phyloP scores from a whole-genome alignment of 2,113 vertebrate genomes.

The Triplophysa dalaica region DNA sequence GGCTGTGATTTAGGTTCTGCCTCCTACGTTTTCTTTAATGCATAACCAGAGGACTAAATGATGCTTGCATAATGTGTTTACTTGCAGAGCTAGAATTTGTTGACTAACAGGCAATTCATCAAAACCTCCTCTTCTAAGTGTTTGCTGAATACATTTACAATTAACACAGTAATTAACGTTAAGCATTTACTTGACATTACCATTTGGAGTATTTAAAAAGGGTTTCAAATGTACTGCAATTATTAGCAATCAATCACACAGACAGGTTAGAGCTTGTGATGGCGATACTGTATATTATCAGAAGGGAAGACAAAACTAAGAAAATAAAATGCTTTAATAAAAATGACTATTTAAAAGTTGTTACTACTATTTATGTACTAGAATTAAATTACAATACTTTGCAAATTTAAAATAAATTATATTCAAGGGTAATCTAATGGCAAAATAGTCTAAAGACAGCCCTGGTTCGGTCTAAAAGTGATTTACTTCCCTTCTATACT shows the following conservation, averaged over 20 bases:
- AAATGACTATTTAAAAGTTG: neutral
- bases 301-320: neutral
- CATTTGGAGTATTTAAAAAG: neutral
- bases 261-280: neutral
- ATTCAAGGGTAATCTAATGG: too few species aligned
- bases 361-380: too few species aligned
- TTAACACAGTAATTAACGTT: neutral
- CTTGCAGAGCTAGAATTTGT: neutral
- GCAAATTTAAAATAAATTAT: too few species aligned
- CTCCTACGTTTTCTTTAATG: neutral
- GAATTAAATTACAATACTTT: too few species aligned
- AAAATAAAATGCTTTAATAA: neutral
- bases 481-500: too few species aligned
- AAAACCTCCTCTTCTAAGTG: constrained; percentile 1
- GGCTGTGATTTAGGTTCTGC: too few species aligned
- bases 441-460: too few species aligned
- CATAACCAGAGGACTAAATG: neutral
- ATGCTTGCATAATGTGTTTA: neutral
- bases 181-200: constrained; percentile 10
- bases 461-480: too few species aligned
- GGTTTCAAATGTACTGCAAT: neutral
- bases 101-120: constrained; percentile 5
- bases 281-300: neutral
- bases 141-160: neutral
- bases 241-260: constrained; percentile 12